Conservation (phyloP, 2,888 invertebrate species). For the Kryphioiulus occultus region DNA sequence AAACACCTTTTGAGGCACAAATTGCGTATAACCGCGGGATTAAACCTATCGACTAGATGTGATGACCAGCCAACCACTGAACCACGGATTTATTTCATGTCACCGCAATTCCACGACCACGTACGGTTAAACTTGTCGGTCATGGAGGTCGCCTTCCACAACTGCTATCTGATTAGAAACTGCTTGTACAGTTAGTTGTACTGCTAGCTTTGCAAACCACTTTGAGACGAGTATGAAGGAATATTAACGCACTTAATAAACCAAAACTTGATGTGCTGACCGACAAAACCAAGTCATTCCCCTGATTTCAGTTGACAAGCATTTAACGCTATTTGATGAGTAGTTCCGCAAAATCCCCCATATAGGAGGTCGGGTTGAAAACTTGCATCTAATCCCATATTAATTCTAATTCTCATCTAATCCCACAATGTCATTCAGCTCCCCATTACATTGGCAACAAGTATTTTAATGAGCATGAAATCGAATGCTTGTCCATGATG, state of each 20-base stretch:
- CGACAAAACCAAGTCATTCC: neutral
- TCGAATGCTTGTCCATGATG: too few relatives aligned
- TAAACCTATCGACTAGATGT: neutral
- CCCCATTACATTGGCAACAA: too few relatives aligned
- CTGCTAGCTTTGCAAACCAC: neutral
- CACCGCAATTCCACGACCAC: neutral
- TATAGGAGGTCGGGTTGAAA: too few relatives aligned
- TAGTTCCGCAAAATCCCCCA: neutral
- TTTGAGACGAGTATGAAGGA: neutral
- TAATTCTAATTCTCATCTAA: too few relatives aligned
- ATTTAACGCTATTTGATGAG: neutral
- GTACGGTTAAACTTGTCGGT: neutral
- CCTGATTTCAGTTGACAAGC: neutral
- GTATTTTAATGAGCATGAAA: too few relatives aligned
- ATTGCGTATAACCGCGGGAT: neutral
- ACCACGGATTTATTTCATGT: neutral
- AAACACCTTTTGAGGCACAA: neutral
- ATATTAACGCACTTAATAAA: neutral
- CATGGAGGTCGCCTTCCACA: slow-evolving; percentile 3
- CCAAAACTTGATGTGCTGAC: slow-evolving; percentile 6
- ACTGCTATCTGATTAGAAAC: neutral
- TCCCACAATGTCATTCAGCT: too few relatives aligned
- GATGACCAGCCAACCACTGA: neutral
- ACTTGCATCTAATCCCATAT: too few relatives aligned
- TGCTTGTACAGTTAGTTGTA: neutral